Evolutionary conservation across 2,888 invertebrate genomes (phyloP).

Genomic region (Exephanes ischioxanthus): DNA sequence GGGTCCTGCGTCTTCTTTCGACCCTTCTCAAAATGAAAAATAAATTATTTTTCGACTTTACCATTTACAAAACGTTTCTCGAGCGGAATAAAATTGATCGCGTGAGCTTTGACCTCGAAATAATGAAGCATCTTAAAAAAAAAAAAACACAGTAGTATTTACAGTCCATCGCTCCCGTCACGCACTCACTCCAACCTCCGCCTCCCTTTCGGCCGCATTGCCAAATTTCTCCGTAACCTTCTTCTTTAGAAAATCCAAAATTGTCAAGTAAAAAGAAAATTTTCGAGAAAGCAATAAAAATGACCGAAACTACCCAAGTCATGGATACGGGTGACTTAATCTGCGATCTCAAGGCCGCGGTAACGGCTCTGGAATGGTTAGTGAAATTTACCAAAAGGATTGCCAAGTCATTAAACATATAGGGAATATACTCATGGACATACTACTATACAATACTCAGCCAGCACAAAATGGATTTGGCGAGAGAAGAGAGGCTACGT

Average conservation of each 20-base stretch:
- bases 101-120: constrained; percentile 38
- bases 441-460: constrained; percentile 47
- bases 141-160: constrained; percentile 2
- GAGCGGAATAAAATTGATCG: constrained; percentile 6
- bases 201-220: constrained; percentile 42
- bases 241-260: constrained; percentile 1
- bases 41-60: not conserved
- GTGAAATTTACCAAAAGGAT: constrained; percentile 11
- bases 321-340: constrained; percentile 50
- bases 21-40: not conserved
- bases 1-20: not conserved
- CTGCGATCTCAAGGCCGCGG: constrained; percentile 62
- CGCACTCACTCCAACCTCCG: constrained; percentile 14
- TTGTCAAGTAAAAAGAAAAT: constrained; percentile 38
- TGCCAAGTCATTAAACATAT: not conserved
- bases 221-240: constrained; percentile 41
- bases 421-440: not conserved
- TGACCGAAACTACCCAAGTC: constrained; percentile 47
- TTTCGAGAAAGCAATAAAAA: constrained; percentile 28
- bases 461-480: constrained; percentile 63
- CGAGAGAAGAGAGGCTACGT: constrained; percentile 44
- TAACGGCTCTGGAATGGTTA: constrained; percentile 63
- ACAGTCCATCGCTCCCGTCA: constrained; percentile 26
- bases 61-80: not conserved
- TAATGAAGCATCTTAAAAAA: constrained; percentile 54